Conservation (phyloP, 2,113 vertebrate genomes). For the Brevimyrus niger region DNA sequence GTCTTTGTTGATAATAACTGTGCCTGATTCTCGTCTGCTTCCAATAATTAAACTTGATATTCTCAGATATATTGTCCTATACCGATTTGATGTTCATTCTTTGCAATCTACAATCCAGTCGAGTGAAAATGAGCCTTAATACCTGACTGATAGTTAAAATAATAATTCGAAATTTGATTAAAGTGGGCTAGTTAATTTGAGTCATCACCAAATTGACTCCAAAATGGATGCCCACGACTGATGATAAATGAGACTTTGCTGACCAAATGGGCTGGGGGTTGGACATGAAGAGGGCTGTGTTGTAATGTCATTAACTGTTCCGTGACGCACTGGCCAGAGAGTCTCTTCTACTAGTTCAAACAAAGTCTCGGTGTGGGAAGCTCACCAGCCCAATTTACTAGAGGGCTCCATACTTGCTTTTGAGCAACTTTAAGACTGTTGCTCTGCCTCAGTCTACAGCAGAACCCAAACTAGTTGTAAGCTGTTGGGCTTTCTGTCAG, state of each 20-base stretch:
- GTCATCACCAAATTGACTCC: neutral
- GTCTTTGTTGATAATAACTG: neutral
- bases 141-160: neutral
- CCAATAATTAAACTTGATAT: neutral
- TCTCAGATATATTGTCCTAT: neutral
- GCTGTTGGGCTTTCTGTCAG: neutral
- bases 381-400: neutral
- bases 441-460: neutral
- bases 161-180: neutral
- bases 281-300: neutral
- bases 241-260: neutral
- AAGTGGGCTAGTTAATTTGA: slow-evolving; percentile 5
- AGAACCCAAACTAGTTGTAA: neutral
- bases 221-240: neutral
- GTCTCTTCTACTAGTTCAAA: neutral
- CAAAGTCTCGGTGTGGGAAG: neutral
- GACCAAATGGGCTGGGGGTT: neutral
- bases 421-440: neutral
- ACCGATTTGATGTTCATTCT: neutral
- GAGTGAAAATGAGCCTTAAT: neutral
- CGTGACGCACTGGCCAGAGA: neutral
- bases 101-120: neutral
- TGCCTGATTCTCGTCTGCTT: neutral
- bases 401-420: neutral
- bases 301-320: neutral